Base-by-base conservation (phyloP, 37 sponge, comb jelly and placozoan genomes). In the Crambe crambe region DNA sequence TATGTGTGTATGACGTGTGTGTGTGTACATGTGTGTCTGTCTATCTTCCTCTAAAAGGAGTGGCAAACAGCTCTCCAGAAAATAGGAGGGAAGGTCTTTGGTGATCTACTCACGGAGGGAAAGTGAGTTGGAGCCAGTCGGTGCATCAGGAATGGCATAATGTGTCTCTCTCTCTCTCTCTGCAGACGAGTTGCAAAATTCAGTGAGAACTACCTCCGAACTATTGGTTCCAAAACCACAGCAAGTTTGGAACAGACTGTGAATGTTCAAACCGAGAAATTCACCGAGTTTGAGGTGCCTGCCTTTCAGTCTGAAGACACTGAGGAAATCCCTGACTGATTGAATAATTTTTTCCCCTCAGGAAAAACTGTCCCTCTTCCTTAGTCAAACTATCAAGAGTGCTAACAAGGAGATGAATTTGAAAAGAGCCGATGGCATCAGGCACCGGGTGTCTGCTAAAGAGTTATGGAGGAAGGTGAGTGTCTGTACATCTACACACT, bases 71-170 rank as follows among this genome's bases (percentile, higher is more conserved):
- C 79, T 29, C 65, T 87, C 22, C 61, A 87, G 59, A 80, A 64
- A n/a, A 41, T 21, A 68, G 85, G 85, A 15, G 86, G 79, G 1
- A 85, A 80, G 42, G 71, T 80, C 1, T 95, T 95, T 42, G 42
- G 64, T 37, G 77, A 84, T 32, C 57, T 95, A 0, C 41, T 95
- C 3, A 21, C 78, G 5, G 95, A 95, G 72, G 95, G 91, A 81
- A 71, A 68, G 83, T 90, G 72, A 72, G 87, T 35, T n/a, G n/a
- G n/a, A n/a, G n/a, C n/a, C n/a, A n/a, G n/a, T n/a, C n/a, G n/a
- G n/a, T n/a, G n/a, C n/a, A n/a, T n/a, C n/a, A n/a, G n/a, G n/a
- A n/a, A n/a, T n/a, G n/a, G n/a, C n/a, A n/a, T n/a, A n/a, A n/a
- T n/a, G n/a, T n/a, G n/a, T 43, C 29, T 12, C 34, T 43, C 35